phyloP scores from a whole-genome alignment of 2,113 vertebrate species.

The Bubalus kerabau region DNA sequence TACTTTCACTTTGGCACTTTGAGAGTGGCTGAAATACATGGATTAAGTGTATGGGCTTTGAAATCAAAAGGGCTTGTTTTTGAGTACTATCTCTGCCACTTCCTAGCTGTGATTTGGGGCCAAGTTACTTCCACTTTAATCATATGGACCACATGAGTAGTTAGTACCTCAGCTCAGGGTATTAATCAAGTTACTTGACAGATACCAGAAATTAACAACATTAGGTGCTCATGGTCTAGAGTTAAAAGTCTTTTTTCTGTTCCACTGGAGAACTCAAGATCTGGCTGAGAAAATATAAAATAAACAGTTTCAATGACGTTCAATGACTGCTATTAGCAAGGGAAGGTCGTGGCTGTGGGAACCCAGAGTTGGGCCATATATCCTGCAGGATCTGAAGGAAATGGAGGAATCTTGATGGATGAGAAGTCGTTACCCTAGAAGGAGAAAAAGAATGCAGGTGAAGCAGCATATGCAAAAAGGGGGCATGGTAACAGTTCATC shows the following conservation, averaged over 20 bases:
- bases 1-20: neutral
- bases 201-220: neutral
- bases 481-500: neutral
- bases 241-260: neutral
- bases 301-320: neutral
- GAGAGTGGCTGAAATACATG: neutral
- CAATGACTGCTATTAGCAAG: neutral
- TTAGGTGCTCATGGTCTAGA: neutral
- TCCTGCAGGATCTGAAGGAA: neutral
- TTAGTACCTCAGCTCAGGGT: neutral
- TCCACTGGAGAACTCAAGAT: neutral
- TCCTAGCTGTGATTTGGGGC: neutral
- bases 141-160: neutral
- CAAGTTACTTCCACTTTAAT: neutral
- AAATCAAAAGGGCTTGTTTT: neutral
- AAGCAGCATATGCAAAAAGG: neutral
- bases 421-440: neutral
- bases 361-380: neutral
- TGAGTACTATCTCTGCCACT: neutral
- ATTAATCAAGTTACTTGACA: neutral
- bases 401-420: neutral
- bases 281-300: neutral
- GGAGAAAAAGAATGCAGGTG: neutral
- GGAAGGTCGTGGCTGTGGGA: neutral
- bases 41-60: neutral